Percentiles rank a stretch among this genome's conserved stretches.
These are phyloP conservation scores for Harpagifer antarcticus DNA, from an alignment of 2,797 vertebrate species.

Conservation along the genomic window DNA sequence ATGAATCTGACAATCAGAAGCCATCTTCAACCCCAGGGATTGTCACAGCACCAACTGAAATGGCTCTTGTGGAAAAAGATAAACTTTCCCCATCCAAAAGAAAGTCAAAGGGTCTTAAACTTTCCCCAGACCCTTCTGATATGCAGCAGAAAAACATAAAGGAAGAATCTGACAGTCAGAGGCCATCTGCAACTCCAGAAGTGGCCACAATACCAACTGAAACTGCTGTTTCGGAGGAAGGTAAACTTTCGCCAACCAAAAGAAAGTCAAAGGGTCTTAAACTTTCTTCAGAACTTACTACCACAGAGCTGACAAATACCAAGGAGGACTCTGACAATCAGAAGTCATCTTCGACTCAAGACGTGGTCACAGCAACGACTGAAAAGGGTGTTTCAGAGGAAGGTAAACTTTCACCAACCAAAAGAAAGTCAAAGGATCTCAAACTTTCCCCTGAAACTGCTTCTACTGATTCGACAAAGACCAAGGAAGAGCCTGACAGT, in stretches of 20 bases:
- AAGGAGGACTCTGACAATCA: background rate
- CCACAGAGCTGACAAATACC: background rate
- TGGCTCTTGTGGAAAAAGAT: background rate
- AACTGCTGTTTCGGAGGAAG: background rate
- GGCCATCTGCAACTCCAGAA: conserved; percentile 2
- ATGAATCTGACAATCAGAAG: background rate
- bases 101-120: background rate
- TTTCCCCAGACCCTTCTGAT: background rate
- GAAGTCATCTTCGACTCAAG: background rate
- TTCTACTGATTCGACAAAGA: too few relatives aligned
- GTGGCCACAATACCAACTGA: background rate
- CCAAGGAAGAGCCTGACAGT: background rate
- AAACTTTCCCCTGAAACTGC: too few relatives aligned
- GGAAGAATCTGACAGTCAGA: background rate
- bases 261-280: background rate
- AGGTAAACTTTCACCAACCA: background rate
- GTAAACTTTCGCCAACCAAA: background rate
- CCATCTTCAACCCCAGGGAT: background rate
- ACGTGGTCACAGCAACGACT: background rate
- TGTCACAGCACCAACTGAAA: background rate
- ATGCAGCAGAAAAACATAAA: too few relatives aligned
- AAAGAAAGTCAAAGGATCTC: background rate
- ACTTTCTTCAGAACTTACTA: background rate
- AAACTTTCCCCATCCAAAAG: background rate
- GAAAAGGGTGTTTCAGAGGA: background rate